A percentile compares a stretch with the other conserved stretches of the same genome.
phyloP scores from a whole-genome alignment of 2,888 invertebrate genomes.

The Nowickia ferox region DNA sequence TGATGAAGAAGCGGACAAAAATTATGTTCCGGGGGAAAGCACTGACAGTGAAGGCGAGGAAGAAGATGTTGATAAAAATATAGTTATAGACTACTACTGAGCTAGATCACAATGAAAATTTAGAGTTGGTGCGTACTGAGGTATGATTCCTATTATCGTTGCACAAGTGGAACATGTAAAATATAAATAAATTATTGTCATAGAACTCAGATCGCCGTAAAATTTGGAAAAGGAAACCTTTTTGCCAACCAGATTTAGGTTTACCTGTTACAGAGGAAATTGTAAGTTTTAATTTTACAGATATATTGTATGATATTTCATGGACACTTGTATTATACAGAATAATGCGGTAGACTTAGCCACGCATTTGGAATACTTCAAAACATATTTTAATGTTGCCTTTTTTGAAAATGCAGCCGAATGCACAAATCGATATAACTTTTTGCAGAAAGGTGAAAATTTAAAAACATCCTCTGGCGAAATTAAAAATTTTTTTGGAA shows the following conservation, averaged over 20 bases:
- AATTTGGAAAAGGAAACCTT: conserved; percentile 47
- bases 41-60: conserved; percentile 37
- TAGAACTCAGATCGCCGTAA: conserved; percentile 34
- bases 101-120: conserved; percentile 18
- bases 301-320: conserved; percentile 22
- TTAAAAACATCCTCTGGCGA: conserved; percentile 37
- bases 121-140: conserved; percentile 31
- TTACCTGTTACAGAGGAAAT: conserved; percentile 26
- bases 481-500: conserved; percentile 39
- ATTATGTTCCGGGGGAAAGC: conserved; percentile 47
- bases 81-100: conserved; percentile 27
- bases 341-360: conserved; percentile 37
- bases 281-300: conserved; percentile 30
- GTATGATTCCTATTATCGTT: conserved; percentile 24
- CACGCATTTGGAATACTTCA: conserved; percentile 35
- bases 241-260: conserved; percentile 39
- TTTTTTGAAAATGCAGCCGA: conserved; percentile 53
- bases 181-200: conserved; percentile 22
- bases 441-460: conserved; percentile 39
- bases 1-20: conserved; percentile 44
- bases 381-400: conserved; percentile 38
- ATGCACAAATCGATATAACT: conserved; percentile 45
- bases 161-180: conserved; percentile 35
- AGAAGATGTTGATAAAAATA: conserved; percentile 42
- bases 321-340: conserved; percentile 31